phyloP scores from a whole-genome alignment of 2,888 invertebrate genomes.

The Platycnemis pennipes region DNA sequence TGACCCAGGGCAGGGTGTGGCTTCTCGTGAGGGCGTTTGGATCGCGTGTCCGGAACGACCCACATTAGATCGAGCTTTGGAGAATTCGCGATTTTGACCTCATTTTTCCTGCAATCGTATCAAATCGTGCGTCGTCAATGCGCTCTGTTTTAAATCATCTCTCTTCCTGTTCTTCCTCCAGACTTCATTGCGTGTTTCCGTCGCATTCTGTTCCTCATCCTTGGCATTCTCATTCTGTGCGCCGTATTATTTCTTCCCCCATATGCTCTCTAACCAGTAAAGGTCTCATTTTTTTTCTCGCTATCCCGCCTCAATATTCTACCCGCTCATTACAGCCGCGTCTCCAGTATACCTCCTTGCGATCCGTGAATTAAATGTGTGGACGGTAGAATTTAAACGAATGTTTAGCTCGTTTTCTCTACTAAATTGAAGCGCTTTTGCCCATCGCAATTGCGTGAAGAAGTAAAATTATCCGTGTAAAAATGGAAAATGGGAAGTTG shows the following conservation, averaged over 20 bases:
- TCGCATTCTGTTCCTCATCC: neutral
- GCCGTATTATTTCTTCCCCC: neutral
- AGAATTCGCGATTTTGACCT: constrained; percentile 36
- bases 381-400: too few species aligned
- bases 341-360: too few species aligned
- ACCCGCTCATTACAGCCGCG: too few species aligned
- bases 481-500: too few species aligned
- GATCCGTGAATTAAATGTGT: too few species aligned
- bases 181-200: neutral
- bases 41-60: neutral
- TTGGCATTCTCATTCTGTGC: neutral
- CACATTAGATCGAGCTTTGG: constrained; percentile 18
- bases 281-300: too few species aligned
- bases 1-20: neutral
- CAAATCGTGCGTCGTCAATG: neutral
- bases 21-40: neutral
- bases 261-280: neutral
- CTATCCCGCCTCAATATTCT: too few species aligned
- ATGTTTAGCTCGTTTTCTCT: too few species aligned
- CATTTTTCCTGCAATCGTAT: constrained; percentile 7
- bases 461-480: too few species aligned
- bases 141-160: neutral
- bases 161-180: neutral
- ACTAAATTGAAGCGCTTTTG: too few species aligned
- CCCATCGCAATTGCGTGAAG: too few species aligned